Base-by-base conservation (phyloP, 53 echinoderm and acorn worm genomes). In the Holothuria scabra region DNA sequence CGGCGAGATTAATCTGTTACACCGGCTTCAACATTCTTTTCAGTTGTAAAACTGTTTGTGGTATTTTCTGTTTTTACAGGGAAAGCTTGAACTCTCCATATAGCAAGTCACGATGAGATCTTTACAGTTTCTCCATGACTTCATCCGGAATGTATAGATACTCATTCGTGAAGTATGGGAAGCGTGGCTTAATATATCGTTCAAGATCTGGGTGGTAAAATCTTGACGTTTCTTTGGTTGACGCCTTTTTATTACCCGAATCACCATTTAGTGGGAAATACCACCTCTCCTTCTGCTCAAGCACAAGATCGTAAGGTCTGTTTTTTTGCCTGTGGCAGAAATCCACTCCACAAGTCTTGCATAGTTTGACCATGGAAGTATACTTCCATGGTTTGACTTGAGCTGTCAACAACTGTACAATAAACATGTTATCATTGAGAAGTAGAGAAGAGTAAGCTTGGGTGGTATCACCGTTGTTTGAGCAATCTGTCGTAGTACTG, bases 251-350 rank as follows among this genome's bases (percentile, higher is more conserved):
- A 8, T 74, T 35, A 24, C 23, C 49, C 74, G 49, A 41, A 48
- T 74, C 41, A 26, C 74, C 74, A 46, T 48, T 20, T 4, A 74
- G 8, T 41, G 44, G 74, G 44, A 46, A 74, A 46, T 46, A 26
- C 74, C 74, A 74, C 5, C 74, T 20, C 24, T 74, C 74, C 26
- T 48, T 74, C 23, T 49, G 74, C 44, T 74, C 74, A 1, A 74
- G 21, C 18, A 74, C 74, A 19, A 74, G 44, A 26, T 74, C 74
- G 19, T 38, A 74, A 10, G 74, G 74, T 9, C 20, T 44, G 28
- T 49, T 74, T 38, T 48, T 74, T 48, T 74, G 74, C 8, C 74
- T 6, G 49, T 74, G 74, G 44, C 52, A 74, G 44, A 74, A 74
- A 20, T 74, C 49, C 19, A 48, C 26, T 44, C 49, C 74, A 46